Evolutionary conservation across 2,113 vertebrate species (phyloP).

Genomic region (Macroglossus sobrinus): DNA sequence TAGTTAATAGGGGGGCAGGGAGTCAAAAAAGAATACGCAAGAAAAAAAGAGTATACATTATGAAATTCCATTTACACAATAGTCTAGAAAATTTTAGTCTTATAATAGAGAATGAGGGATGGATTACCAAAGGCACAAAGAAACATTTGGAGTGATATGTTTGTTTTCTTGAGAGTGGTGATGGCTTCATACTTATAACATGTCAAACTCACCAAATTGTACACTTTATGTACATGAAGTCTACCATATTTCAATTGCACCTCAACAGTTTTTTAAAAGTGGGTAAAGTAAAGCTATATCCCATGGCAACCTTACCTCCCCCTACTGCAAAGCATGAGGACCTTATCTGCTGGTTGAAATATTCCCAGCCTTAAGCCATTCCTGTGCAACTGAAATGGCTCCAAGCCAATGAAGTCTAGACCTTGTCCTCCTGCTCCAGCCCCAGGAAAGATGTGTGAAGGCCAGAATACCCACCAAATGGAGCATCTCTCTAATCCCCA

Average conservation of each 20-base stretch:
- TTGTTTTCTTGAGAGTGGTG: background rate
- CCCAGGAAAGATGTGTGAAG: background rate
- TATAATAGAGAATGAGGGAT: background rate
- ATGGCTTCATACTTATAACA: background rate
- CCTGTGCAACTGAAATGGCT: background rate
- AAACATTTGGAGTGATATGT: background rate
- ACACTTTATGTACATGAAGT: background rate
- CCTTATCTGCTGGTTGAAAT: background rate
- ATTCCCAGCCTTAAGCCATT: background rate
- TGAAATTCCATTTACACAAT: background rate
- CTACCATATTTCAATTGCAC: background rate
- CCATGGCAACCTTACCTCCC: background rate
- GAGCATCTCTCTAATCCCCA: background rate
- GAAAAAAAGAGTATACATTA: background rate
- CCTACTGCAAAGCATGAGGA: background rate
- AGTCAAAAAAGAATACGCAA: background rate
- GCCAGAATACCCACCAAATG: background rate
- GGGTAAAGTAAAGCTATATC: background rate
- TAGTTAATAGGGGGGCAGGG: fast-evolving
- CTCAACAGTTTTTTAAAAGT: background rate
- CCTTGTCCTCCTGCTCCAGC: background rate
- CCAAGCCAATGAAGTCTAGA: background rate
- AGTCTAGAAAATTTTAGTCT: background rate
- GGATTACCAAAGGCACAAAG: background rate
- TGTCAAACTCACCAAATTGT: background rate